phyloP scores from a whole-genome alignment of 2,113 vertebrate species.

The Rhea americana region DNA sequence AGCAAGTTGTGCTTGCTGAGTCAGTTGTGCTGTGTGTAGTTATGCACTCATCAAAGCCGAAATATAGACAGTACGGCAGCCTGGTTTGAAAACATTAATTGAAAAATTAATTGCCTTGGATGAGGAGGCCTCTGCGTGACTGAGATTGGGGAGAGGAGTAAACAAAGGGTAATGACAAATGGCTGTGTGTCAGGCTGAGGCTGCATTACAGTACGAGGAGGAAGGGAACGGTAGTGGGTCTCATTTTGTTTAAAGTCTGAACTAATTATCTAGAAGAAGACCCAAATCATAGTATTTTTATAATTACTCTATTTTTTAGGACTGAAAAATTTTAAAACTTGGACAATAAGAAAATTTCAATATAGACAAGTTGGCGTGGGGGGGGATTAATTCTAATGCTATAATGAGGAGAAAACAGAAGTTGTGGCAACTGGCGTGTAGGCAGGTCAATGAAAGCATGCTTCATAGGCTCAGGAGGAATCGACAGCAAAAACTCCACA shows the following conservation, averaged over 20 bases:
- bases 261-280: not conserved
- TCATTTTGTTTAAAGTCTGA: not conserved
- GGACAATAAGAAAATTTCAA: not conserved
- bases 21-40: not conserved
- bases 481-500: not conserved
- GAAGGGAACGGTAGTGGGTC: not conserved
- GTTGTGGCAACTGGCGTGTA: not conserved
- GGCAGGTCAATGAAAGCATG: not conserved
- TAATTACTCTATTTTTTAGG: not conserved
- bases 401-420: not conserved
- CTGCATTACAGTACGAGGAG: not conserved
- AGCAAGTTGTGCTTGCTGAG: not conserved
- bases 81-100: conserved; percentile 18
- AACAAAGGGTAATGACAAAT: not conserved
- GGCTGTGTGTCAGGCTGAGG: not conserved
- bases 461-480: not conserved
- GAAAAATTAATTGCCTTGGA: conserved; percentile 43
- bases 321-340: not conserved
- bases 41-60: not conserved
- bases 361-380: not conserved
- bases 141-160: not conserved
- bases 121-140: not conserved
- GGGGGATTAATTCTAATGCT: not conserved
- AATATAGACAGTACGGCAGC: not conserved
- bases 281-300: not conserved